phyloP scores from a whole-genome alignment of 2,113 vertebrate species.

The Trematocara macrostoma region DNA sequence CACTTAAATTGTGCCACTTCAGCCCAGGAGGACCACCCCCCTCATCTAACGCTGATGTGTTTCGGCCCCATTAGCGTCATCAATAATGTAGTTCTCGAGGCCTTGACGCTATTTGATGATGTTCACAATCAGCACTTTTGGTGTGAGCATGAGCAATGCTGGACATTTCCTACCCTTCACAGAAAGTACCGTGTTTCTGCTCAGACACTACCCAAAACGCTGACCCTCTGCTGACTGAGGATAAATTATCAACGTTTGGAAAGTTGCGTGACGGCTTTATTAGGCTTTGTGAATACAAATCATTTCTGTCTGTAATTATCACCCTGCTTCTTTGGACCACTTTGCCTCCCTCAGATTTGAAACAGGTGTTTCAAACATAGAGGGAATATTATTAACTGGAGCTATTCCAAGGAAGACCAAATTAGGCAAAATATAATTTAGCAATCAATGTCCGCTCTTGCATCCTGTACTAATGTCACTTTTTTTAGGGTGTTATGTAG shows the following conservation, averaged over 20 bases:
- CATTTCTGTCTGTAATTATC: slow-evolving; percentile 23
- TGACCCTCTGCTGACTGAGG: neutral
- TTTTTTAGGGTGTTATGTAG: neutral
- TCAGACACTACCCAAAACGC: neutral
- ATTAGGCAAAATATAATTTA: neutral
- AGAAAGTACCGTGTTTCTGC: neutral
- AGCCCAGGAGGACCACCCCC: neutral
- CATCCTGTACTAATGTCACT: neutral
- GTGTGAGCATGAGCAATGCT: slow-evolving; percentile 21
- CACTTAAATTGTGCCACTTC: slow-evolving; percentile 45
- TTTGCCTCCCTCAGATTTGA: neutral
- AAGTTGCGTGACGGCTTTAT: neutral
- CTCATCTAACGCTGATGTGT: neutral
- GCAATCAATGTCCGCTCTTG: neutral
- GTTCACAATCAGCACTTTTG: slow-evolving; percentile 53
- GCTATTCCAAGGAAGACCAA: neutral
- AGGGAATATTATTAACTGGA: neutral
- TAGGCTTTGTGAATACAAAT: neutral
- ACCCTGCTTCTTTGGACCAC: neutral
- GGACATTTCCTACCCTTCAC: neutral
- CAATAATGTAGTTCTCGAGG: slow-evolving; percentile 65
- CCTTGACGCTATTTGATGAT: slow-evolving; percentile 24
- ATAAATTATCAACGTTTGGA: neutral
- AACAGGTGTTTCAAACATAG: slow-evolving; percentile 29
- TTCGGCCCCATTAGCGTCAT: slow-evolving; percentile 61